Evolutionary conservation across 2,113 vertebrate species (phyloP).

Genomic region (Atractosteus spatula): DNA sequence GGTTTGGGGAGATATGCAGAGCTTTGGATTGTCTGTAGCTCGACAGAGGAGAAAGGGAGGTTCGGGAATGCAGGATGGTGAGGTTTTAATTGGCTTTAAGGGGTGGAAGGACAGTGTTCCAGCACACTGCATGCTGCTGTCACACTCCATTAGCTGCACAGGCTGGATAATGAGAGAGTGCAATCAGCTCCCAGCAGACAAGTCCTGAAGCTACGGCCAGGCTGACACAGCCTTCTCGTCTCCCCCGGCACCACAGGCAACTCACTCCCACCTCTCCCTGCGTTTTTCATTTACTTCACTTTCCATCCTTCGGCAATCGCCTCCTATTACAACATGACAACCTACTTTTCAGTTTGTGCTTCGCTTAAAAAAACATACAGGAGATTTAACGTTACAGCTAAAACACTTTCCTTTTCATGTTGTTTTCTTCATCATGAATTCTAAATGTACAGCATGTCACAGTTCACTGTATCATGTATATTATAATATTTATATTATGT

Average conservation of each 20-base stretch:
- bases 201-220: conserved; percentile 47
- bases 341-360: no score
- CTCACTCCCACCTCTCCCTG: not conserved
- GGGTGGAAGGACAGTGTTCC: conserved; percentile 76
- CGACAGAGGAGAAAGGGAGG: conserved; percentile 4
- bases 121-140: conserved; percentile 84
- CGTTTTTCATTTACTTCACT: conserved; percentile 5
- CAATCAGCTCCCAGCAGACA: conserved; percentile 83
- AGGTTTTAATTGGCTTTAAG: conserved; percentile 85
- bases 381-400: no score
- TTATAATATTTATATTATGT: no score
- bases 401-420: no score
- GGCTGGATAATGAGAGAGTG: conserved; percentile 81
- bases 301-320: not conserved
- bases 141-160: conserved; percentile 89
- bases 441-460: no score
- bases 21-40: not conserved
- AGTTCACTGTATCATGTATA: no score
- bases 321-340: no score
- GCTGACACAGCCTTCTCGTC: not conserved
- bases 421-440: no score
- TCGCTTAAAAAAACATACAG: no score
- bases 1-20: conserved; percentile 23
- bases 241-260: conserved; percentile 5
- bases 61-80: not conserved